Conservation (phyloP, 2,888 invertebrate genomes). For the Ommatoiulus sabulosus region DNA sequence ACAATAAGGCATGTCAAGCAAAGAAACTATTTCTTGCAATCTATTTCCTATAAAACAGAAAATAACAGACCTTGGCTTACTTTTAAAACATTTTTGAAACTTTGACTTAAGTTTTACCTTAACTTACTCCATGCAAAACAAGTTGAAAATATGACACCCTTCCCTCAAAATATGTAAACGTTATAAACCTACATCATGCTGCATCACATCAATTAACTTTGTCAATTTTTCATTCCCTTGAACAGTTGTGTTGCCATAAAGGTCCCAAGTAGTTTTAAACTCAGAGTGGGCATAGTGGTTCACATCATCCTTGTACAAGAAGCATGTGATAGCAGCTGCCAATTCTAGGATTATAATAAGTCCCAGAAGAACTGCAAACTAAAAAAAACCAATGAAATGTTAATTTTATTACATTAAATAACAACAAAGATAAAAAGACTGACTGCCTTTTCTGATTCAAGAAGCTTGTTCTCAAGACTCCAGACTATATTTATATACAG, state of each 20-base stretch:
- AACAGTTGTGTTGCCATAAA: not conserved
- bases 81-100: too few species aligned
- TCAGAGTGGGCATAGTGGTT: not conserved
- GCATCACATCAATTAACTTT: conserved; percentile 48
- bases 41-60: too few species aligned
- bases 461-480: too few species aligned
- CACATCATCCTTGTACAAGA: conserved; percentile 32
- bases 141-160: not conserved
- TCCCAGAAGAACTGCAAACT: conserved; percentile 54
- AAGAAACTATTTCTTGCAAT: too few species aligned
- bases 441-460: too few species aligned
- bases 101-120: too few species aligned
- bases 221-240: not conserved
- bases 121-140: too few species aligned
- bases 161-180: not conserved
- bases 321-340: conserved; percentile 50
- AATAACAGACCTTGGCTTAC: too few species aligned
- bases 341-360: conserved; percentile 54
- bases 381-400: conserved; percentile 61
- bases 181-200: conserved; percentile 54
- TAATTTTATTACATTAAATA: not conserved
- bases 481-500: too few species aligned
- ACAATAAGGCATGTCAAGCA: too few species aligned
- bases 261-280: not conserved
- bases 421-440: too few species aligned